A percentile compares a stretch with the other conserved stretches of the same genome.
These are phyloP conservation scores for Nothocercus julius DNA, from an alignment of 2,113 vertebrate genomes.

Conservation along the genomic window DNA sequence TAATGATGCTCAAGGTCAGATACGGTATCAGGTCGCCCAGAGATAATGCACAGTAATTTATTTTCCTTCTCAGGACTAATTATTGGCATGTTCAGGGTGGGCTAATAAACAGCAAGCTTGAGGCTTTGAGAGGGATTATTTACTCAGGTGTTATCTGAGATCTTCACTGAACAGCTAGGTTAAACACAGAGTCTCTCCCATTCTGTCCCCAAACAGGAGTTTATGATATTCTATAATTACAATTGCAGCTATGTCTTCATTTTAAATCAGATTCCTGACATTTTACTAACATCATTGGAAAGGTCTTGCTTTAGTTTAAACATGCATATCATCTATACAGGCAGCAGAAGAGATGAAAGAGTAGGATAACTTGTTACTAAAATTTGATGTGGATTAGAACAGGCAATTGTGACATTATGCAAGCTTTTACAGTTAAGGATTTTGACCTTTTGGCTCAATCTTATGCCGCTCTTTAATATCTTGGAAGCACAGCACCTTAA, in stretches of 20 bases:
- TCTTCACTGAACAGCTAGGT: conserved; percentile 9
- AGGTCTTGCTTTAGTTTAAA: conserved; percentile 45
- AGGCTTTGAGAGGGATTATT: conserved; percentile 41
- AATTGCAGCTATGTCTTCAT: conserved; percentile 24
- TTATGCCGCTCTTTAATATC: neutral
- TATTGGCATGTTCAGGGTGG: conserved; percentile 60
- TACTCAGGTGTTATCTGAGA: conserved; percentile 42
- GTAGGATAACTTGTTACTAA: neutral
- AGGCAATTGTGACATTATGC: neutral
- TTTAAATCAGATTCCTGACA: conserved; percentile 46
- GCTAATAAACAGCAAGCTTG: conserved; percentile 37
- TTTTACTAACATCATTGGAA: conserved; percentile 39
- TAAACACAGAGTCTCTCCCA: conserved; percentile 13
- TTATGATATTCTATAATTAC: conserved; percentile 36
- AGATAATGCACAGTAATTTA: conserved; percentile 69
- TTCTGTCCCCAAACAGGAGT: conserved; percentile 9
- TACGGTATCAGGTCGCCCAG: conserved; percentile 55
- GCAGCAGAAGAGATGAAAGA: neutral
- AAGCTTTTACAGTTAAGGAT: neutral
- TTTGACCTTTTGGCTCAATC: conserved; percentile 24
- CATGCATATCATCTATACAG: neutral
- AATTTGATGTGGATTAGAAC: conserved; percentile 6
- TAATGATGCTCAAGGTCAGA: conserved; percentile 76
- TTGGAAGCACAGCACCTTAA: neutral
- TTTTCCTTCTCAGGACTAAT: conserved; percentile 69